These are phyloP conservation scores for Drosophila pseudotalamancana DNA, from an alignment of 2,888 invertebrate species.

Conservation along the genomic window DNA sequence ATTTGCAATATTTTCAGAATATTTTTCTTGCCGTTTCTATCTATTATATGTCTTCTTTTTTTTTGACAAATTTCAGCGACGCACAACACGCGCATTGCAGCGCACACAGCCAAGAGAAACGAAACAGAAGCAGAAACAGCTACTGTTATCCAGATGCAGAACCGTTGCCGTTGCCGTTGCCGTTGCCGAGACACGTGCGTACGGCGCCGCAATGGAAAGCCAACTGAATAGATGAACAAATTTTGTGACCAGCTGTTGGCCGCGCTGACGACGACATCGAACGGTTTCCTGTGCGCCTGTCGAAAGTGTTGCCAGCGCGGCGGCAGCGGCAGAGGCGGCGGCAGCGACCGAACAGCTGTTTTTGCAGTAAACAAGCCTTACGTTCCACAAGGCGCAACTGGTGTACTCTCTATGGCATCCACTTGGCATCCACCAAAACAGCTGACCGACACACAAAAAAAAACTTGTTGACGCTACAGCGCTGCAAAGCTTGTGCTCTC, in stretches of 20 bases:
- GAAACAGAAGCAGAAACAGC: slow-evolving; percentile 3
- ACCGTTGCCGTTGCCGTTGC: slow-evolving; percentile 16
- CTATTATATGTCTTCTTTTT: slow-evolving; percentile 1
- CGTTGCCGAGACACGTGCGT: slow-evolving; percentile 69
- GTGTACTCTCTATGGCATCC: slow-evolving; percentile 48
- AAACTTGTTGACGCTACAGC: slow-evolving; percentile 66
- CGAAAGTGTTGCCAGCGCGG: slow-evolving; percentile 29
- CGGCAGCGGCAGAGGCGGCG: slow-evolving; percentile 22
- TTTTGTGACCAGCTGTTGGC: slow-evolving; percentile 37
- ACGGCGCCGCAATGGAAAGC: slow-evolving; percentile 69
- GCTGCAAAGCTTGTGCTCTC: slow-evolving; percentile 34
- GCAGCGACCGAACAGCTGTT: slow-evolving; percentile 58
- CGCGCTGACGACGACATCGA: slow-evolving; percentile 22
- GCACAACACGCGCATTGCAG: slow-evolving; percentile 3
- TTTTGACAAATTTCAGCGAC: slow-evolving; percentile 3
- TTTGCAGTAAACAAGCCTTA: slow-evolving; percentile 31
- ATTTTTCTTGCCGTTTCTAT: neutral
- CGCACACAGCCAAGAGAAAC: slow-evolving; percentile 1
- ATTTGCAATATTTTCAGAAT: slow-evolving; percentile 12
- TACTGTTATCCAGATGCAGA: slow-evolving; percentile 21
- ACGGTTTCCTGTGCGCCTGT: slow-evolving; percentile 30
- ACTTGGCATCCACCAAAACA: slow-evolving; percentile 60
- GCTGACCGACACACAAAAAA: slow-evolving; percentile 45
- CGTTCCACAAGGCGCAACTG: slow-evolving; percentile 68
- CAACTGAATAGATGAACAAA: slow-evolving; percentile 65